A percentile compares a stretch with the other conserved stretches of the same genome.
Conservation (phyloP, 1,140 invertebrate species). For the Eupeodes corollae region DNA sequence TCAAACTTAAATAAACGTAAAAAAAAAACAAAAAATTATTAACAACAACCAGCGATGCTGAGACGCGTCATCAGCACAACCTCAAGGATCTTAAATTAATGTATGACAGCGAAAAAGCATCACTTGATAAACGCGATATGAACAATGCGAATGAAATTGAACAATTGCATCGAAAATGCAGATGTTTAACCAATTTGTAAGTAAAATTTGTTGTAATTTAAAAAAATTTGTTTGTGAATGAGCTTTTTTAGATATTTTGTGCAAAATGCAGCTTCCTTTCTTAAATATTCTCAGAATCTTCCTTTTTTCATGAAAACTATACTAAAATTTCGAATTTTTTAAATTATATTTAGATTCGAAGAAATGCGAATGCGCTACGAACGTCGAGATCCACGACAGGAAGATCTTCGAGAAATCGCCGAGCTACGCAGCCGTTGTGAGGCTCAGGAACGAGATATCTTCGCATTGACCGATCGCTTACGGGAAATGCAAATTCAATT, state of each 20-base stretch:
- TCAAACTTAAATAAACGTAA: conserved; percentile 3
- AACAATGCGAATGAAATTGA: conserved; percentile 40
- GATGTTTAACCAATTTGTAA: conserved; percentile 44
- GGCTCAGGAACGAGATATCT: conserved; percentile 44
- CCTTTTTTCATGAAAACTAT: not conserved
- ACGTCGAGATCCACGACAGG: conserved; percentile 40
- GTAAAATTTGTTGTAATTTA: conserved; percentile 12
- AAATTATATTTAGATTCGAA: conserved; percentile 37
- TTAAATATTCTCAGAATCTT: not conserved
- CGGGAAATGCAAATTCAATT: conserved; percentile 34
- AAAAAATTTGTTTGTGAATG: not conserved
- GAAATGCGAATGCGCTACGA: conserved; percentile 44
- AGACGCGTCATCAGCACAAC: conserved; percentile 30
- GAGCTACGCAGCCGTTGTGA: conserved; percentile 42
- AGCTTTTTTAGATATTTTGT: too few relatives aligned
- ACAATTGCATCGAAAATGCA: conserved; percentile 41
- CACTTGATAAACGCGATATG: conserved; percentile 34
- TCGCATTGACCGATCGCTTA: conserved; percentile 40
- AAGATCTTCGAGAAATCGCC: conserved; percentile 42
- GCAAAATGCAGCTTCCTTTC: not conserved
- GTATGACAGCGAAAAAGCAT: conserved; percentile 32
- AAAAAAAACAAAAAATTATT: conserved; percentile 7
- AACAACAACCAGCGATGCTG: conserved; percentile 27
- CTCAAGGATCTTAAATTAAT: conserved; percentile 34
- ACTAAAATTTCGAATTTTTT: not conserved